A percentile compares a stretch with the other conserved stretches of the same genome.
These are phyloP conservation scores for Typhlichthys subterraneus DNA, from an alignment of 2,797 vertebrate genomes.

Conservation along the genomic window DNA sequence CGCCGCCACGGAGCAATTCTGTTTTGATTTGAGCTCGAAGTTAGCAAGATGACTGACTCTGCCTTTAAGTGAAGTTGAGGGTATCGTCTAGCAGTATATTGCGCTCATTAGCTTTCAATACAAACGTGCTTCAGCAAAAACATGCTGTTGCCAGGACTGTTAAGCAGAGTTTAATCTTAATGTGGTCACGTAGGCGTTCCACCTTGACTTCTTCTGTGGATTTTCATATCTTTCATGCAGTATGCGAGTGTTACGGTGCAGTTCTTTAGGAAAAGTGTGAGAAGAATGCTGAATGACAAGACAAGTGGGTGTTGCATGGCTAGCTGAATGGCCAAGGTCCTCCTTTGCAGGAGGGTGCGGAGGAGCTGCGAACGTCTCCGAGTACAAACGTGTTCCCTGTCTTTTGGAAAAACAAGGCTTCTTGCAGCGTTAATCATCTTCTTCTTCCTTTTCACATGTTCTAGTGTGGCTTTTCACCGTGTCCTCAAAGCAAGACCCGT, in stretches of 20 bases:
- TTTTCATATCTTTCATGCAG: constrained; percentile 31
- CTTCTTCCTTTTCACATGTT: no score
- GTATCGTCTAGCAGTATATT: constrained; percentile 1
- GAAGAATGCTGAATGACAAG: constrained; percentile 21
- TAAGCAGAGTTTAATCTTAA: constrained; percentile 16
- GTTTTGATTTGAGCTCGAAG: no score
- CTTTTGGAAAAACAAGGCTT: constrained; percentile 23
- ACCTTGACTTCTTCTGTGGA: constrained; percentile 52
- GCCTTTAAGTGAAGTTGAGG: not conserved
- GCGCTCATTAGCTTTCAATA: not conserved
- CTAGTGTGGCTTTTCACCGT: constrained; percentile 35
- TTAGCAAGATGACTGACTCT: no score
- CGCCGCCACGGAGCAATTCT: no score
- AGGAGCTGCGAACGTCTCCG: constrained; percentile 28
- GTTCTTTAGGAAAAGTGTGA: no score
- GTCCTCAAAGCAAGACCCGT: constrained; percentile 28
- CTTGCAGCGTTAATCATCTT: no score
- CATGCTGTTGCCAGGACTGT: constrained; percentile 35
- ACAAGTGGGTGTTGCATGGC: constrained; percentile 35
- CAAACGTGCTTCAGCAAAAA: constrained; percentile 27
- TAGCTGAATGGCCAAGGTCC: constrained; percentile 50
- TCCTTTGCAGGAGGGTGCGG: constrained; percentile 13
- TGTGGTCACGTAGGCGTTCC: constrained; percentile 42
- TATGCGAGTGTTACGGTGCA: constrained; percentile 21
- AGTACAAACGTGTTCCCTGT: constrained; percentile 36